Percentiles rank a stretch among this genome's conserved stretches.
Conservation (phyloP, 2,113 vertebrate genomes). For the Thermophis baileyi region DNA sequence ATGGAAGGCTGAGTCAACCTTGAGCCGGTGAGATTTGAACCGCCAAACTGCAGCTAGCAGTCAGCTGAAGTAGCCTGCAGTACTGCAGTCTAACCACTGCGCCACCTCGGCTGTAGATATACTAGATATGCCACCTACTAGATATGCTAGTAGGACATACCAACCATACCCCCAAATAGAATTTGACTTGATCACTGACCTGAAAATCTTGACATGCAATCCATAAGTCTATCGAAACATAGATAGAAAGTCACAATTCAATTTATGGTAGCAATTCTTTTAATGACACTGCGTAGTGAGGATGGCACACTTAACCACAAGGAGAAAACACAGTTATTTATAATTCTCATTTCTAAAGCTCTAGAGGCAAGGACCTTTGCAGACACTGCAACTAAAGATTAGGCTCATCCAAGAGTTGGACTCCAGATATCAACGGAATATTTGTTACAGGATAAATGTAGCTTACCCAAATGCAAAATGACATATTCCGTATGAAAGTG, state of each 20-base stretch:
- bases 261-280: neutral
- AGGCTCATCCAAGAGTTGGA: neutral
- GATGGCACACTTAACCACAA: neutral
- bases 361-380: neutral
- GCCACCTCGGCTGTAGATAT: too few relatives aligned
- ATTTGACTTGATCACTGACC: neutral
- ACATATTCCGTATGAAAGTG: neutral
- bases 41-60: too few relatives aligned
- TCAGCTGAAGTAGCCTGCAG: too few relatives aligned
- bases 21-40: too few relatives aligned
- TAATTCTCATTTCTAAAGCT: neutral
- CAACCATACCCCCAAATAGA: neutral
- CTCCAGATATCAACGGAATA: neutral
- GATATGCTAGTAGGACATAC: too few relatives aligned
- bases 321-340: neutral
- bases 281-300: neutral
- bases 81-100: too few relatives aligned
- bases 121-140: too few relatives aligned
- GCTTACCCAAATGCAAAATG: neutral
- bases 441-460: neutral
- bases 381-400: neutral
- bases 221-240: neutral
- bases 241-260: neutral
- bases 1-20: too few relatives aligned
- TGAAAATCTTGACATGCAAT: neutral